These are phyloP conservation scores for Vandiemenella viatica DNA, from an alignment of 2,888 invertebrate species.

Conservation along the genomic window DNA sequence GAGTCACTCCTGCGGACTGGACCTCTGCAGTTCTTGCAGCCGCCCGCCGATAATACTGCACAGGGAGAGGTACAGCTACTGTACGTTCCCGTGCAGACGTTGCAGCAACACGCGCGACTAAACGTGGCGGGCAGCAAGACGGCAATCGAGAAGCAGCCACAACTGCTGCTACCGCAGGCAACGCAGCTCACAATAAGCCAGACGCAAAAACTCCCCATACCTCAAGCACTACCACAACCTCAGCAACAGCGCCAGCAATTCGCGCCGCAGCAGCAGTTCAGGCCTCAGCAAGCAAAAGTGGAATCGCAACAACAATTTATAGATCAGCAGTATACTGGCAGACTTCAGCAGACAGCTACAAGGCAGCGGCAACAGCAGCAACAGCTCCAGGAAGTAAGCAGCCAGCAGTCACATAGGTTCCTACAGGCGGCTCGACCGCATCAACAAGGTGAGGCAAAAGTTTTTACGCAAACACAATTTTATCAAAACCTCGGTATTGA, in stretches of 20 bases:
- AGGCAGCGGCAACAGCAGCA: conserved; percentile 3
- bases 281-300: conserved; percentile 2
- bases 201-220: conserved; percentile 9
- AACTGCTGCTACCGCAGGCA: too few relatives aligned
- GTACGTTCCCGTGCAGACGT: conserved; percentile 66
- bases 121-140: too few relatives aligned
- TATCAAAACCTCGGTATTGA: too few relatives aligned
- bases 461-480: too few relatives aligned
- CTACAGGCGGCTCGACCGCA: too few relatives aligned
- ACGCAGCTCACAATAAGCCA: conserved; percentile 1
- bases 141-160: too few relatives aligned
- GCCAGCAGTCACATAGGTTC: too few relatives aligned
- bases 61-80: conserved; percentile 54
- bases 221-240: conserved; percentile 3
- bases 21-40: not conserved
- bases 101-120: conserved; percentile 38
- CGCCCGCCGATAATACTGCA: not conserved
- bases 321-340: conserved; percentile 18
- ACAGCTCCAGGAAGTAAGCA: not conserved
- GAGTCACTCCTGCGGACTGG: too few relatives aligned
- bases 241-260: conserved; percentile 4
- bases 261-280: conserved; percentile 3
- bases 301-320: conserved; percentile 26
- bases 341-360: not conserved
- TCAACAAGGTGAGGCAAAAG: too few relatives aligned